Evolutionary conservation across 2,113 vertebrate species (phyloP).

Genomic region (Charadrius vociferus): DNA sequence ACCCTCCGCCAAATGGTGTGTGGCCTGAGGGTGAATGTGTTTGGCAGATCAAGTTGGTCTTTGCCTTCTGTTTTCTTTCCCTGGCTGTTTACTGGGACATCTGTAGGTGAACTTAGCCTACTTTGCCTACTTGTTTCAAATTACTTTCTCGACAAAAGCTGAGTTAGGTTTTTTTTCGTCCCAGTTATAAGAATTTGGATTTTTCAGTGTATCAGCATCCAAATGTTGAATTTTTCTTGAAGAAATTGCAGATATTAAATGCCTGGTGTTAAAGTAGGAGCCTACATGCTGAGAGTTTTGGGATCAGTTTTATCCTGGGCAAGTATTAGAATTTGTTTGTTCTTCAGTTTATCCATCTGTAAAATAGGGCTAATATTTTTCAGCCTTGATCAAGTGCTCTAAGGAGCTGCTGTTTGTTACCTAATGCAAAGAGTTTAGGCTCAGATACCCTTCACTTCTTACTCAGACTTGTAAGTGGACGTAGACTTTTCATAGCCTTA

Average conservation of each 20-base stretch:
- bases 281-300: neutral
- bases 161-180: neutral
- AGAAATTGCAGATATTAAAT: neutral
- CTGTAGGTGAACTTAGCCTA: constrained; percentile 38
- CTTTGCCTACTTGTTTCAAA: neutral
- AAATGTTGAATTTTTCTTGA: neutral
- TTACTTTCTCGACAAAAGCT: neutral
- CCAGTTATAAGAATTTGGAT: neutral
- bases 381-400: neutral
- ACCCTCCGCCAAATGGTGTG: neutral
- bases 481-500: neutral
- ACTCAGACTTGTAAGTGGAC: neutral
- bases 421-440: neutral
- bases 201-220: neutral
- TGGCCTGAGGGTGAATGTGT: constrained; percentile 14
- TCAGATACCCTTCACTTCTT: neutral
- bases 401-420: neutral
- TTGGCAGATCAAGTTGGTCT: constrained; percentile 19
- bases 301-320: neutral
- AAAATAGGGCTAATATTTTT: neutral
- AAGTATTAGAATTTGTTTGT: neutral
- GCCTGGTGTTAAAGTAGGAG: neutral
- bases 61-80: constrained; percentile 4
- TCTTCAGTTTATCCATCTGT: neutral
- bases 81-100: neutral